A percentile compares a stretch with the other conserved stretches of the same genome.
These are phyloP conservation scores for Ochotona curzoniae DNA, from an alignment of 2,113 vertebrate species.

Conservation along the genomic window DNA sequence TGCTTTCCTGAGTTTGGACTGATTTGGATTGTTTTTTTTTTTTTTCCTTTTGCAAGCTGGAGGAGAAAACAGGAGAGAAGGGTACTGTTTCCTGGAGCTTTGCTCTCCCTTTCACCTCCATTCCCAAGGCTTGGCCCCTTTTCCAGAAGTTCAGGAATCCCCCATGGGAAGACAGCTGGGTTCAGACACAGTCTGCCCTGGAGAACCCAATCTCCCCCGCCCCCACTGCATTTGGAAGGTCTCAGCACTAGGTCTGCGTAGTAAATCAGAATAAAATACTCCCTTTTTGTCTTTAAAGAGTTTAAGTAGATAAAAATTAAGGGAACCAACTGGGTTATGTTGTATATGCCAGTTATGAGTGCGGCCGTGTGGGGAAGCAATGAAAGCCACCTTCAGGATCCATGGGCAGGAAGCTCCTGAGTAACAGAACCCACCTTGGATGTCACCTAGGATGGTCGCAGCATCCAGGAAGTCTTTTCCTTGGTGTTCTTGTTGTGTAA, in stretches of 20 bases:
- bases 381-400: neutral
- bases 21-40: slow-evolving; percentile 46
- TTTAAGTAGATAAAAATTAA: neutral
- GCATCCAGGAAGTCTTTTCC: neutral
- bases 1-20: slow-evolving; percentile 86
- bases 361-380: neutral
- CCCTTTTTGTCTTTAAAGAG: neutral
- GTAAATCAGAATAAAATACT: neutral
- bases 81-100: neutral
- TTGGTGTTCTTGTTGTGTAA: neutral
- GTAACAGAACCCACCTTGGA: slow-evolving; percentile 36
- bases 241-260: neutral
- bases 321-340: neutral
- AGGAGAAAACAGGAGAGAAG: neutral
- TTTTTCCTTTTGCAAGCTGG: slow-evolving; percentile 29
- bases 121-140: neutral
- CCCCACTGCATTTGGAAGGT: neutral
- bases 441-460: neutral
- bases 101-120: neutral
- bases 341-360: neutral
- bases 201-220: neutral
- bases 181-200: neutral
- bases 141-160: neutral
- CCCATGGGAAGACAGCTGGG: neutral
- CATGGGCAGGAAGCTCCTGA: neutral